Evolutionary conservation across 2,888 invertebrate species (phyloP).

Genomic region (Cataglyphis albicans): DNA sequence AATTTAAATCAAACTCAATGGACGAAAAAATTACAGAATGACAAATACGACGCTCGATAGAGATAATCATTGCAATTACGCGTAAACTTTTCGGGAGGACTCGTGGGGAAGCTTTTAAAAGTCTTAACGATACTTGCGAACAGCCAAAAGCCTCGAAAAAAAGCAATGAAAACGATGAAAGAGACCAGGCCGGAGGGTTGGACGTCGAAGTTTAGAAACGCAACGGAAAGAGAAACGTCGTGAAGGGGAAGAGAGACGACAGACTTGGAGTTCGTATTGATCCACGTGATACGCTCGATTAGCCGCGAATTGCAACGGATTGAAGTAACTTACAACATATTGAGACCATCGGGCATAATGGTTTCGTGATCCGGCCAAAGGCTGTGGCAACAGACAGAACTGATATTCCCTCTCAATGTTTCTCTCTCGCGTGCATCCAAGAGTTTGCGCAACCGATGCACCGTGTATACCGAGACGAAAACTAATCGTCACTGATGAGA

Average conservation of each 20-base stretch:
- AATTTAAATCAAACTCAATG: constrained; percentile 20
- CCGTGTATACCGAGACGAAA: constrained; percentile 36
- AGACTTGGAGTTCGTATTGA: constrained; percentile 76
- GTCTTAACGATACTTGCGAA: constrained; percentile 68
- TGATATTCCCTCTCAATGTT: constrained; percentile 55
- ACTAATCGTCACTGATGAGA: constrained; percentile 46
- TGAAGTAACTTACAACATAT: constrained; percentile 78
- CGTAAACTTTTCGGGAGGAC: constrained; percentile 60
- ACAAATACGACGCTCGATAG: constrained; percentile 56
- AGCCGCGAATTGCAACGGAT: constrained; percentile 81
- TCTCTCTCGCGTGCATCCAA: constrained; percentile 37
- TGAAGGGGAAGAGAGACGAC: constrained; percentile 53
- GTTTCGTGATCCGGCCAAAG: constrained; percentile 65
- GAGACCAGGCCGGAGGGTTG: constrained; percentile 50
- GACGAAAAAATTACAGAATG: constrained; percentile 55
- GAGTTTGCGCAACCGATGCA: constrained; percentile 43
- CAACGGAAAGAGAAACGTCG: constrained; percentile 62
- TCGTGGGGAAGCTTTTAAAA: constrained; percentile 69
- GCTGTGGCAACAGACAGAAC: constrained; percentile 62
- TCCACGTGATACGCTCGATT: constrained; percentile 81
- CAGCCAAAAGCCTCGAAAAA: constrained; percentile 22
- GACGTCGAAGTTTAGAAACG: constrained; percentile 70
- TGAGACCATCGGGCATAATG: constrained; percentile 65
- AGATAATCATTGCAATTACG: constrained; percentile 74
- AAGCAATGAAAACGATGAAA: constrained; percentile 20